Percentiles rank a stretch among this genome's conserved stretches.
These are phyloP conservation scores for Listronotus oregonensis DNA, from an alignment of 1,140 invertebrate genomes.

Conservation along the genomic window DNA sequence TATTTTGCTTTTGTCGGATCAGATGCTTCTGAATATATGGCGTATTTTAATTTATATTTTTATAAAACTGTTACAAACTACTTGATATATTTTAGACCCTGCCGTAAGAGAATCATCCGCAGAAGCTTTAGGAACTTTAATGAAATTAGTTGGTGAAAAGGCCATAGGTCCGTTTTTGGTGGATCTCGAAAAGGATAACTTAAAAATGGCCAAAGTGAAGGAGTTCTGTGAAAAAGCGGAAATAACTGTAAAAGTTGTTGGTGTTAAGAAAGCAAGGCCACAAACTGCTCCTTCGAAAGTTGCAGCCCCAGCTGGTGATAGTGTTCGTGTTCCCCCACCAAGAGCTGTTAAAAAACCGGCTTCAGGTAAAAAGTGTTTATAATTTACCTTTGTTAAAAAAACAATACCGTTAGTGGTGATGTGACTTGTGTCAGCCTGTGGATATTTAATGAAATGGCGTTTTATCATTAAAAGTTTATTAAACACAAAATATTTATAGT, in stretches of 20 bases:
- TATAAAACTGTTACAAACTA: too few relatives aligned
- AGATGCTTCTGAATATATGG: too few relatives aligned
- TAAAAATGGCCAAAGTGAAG: conserved; percentile 96
- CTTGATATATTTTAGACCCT: conserved; percentile 67
- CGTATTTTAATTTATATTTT: too few relatives aligned
- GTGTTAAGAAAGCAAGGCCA: conserved; percentile 66
- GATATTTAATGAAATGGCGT: too few relatives aligned
- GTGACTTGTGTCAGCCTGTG: too few relatives aligned
- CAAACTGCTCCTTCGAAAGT: conserved; percentile 60
- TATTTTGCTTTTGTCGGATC: too few relatives aligned
- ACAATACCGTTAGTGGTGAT: too few relatives aligned
- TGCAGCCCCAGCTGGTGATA: conserved; percentile 56
- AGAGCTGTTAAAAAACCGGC: conserved; percentile 36
- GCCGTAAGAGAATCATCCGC: conserved; percentile 82
- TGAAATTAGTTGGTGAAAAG: conserved; percentile 94
- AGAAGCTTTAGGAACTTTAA: conserved; percentile 90
- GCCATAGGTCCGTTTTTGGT: conserved; percentile 81
- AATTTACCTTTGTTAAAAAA: too few relatives aligned
- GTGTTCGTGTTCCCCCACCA: conserved; percentile 44
- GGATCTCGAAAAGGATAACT: conserved; percentile 85
- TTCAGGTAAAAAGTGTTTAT: conserved; percentile 18
- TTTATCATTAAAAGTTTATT: too few relatives aligned
- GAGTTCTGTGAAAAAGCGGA: conserved; percentile 93
- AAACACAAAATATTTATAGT: too few relatives aligned
- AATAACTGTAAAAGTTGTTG: conserved; percentile 73